Conservation (phyloP, 2,797 vertebrate genomes). For the Crocidura indochinensis region DNA sequence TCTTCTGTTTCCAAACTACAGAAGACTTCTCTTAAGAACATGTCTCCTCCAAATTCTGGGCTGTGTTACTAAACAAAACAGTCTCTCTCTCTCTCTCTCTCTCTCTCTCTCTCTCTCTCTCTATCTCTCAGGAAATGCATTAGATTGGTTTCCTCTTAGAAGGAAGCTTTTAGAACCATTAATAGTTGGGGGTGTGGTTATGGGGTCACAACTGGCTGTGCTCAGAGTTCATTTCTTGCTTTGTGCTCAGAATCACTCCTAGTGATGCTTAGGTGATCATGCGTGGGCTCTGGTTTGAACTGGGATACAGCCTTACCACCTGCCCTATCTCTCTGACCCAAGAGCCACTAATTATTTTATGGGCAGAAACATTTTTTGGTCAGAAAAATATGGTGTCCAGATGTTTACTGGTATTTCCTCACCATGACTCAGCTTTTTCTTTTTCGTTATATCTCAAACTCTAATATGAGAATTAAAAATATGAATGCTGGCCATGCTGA, state of each 20-base stretch:
- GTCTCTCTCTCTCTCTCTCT: no score
- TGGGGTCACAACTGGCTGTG: no score
- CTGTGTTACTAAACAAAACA: background rate
- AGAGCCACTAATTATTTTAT: background rate
- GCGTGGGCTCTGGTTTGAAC: no score
- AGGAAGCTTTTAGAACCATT: constrained; percentile 5
- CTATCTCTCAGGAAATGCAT: no score
- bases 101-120: no score
- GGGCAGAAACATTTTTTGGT: background rate
- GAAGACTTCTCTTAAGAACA: background rate
- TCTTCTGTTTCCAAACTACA: background rate
- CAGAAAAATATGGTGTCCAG: background rate
- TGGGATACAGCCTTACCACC: no score
- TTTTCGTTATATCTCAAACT: background rate
- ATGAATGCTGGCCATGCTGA: background rate
- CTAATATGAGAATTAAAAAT: background rate
- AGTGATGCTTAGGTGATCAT: no score
- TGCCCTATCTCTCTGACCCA: no score
- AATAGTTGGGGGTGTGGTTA: background rate
- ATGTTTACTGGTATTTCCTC: background rate
- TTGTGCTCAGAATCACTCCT: no score
- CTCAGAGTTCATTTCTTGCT: no score
- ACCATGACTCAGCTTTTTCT: background rate
- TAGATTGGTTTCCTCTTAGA: background rate
- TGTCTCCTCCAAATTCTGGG: background rate